A percentile compares a stretch with the other conserved stretches of the same genome.
Conservation (phyloP, 1,140 invertebrate species). For the Ceratosolen solmsi region DNA sequence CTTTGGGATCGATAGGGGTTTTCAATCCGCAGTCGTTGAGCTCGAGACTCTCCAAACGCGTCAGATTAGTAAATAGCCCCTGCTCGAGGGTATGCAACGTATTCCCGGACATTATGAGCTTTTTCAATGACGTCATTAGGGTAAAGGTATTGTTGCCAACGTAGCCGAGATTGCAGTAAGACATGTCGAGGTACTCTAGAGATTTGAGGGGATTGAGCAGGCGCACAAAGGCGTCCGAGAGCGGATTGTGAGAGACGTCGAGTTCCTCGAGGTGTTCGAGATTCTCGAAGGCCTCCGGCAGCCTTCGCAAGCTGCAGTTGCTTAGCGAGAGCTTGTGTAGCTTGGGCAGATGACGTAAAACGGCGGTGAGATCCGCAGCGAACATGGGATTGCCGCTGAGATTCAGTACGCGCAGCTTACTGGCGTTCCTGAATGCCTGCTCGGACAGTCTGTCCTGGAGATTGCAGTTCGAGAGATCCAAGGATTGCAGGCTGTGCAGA, state of each 20-base stretch:
- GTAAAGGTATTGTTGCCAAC: constrained; percentile 80
- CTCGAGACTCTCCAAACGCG: constrained; percentile 78
- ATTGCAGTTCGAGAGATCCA: constrained; percentile 81
- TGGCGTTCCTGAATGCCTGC: constrained; percentile 80
- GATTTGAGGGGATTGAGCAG: constrained; percentile 79
- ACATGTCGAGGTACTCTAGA: constrained; percentile 82
- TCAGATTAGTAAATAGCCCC: constrained; percentile 80
- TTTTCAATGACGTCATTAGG: constrained; percentile 80
- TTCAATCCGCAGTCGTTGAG: constrained; percentile 80
- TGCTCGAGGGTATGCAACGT: constrained; percentile 80
- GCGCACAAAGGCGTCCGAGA: constrained; percentile 80
- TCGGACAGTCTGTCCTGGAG: constrained; percentile 79
- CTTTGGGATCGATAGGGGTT: constrained; percentile 77
- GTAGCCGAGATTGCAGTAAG: constrained; percentile 80
- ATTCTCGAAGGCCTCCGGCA: constrained; percentile 80
- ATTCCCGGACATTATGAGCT: constrained; percentile 80
- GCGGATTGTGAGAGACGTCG: constrained; percentile 81
- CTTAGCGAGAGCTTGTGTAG: constrained; percentile 80
- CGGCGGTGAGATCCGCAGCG: constrained; percentile 78
- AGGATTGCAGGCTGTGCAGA: constrained; percentile 78
- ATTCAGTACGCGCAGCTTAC: constrained; percentile 78
- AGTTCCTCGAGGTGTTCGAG: constrained; percentile 79
- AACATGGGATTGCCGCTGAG: constrained; percentile 81
- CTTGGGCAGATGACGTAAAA: constrained; percentile 78
- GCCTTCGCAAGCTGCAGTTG: constrained; percentile 77